Percentiles rank a stretch among this genome's conserved stretches.
Evolutionary conservation across 2,888 invertebrate genomes (phyloP).

Genomic region (Pheosia tremula): DNA sequence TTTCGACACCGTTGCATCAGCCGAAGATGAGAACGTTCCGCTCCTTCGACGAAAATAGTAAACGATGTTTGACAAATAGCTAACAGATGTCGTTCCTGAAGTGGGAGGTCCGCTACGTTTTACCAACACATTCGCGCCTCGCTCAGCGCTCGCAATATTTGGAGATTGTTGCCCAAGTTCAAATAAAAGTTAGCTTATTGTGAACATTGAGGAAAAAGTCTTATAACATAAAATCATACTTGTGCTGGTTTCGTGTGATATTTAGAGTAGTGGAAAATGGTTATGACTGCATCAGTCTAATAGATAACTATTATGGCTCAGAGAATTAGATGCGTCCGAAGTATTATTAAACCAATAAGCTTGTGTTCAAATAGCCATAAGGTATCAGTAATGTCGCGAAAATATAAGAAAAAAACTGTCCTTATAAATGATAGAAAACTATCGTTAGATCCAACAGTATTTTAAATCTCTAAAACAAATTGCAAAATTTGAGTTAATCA

Average conservation of each 20-base stretch:
- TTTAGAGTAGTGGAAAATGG: no score
- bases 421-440: no score
- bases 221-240: conserved; percentile 32
- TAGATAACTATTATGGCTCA: no score
- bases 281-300: no score
- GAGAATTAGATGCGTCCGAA: no score
- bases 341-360: no score
- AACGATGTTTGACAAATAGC: conserved; percentile 80
- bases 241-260: conserved; percentile 16
- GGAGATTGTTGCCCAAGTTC: conserved; percentile 38
- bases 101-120: conserved; percentile 50
- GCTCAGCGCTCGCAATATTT: conserved; percentile 36
- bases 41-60: conserved; percentile 71
- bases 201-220: conserved; percentile 31
- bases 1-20: conserved; percentile 43
- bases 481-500: conserved; percentile 18
- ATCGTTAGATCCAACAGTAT: background rate
- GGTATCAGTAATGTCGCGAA: no score
- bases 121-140: conserved; percentile 28
- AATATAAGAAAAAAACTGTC: no score
- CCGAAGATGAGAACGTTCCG: conserved; percentile 58
- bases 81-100: conserved; percentile 68
- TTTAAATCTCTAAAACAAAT: background rate
- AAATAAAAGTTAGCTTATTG: conserved; percentile 34
- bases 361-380: no score